phyloP scores from a whole-genome alignment of 2,113 vertebrate species.

The Calypte anna region DNA sequence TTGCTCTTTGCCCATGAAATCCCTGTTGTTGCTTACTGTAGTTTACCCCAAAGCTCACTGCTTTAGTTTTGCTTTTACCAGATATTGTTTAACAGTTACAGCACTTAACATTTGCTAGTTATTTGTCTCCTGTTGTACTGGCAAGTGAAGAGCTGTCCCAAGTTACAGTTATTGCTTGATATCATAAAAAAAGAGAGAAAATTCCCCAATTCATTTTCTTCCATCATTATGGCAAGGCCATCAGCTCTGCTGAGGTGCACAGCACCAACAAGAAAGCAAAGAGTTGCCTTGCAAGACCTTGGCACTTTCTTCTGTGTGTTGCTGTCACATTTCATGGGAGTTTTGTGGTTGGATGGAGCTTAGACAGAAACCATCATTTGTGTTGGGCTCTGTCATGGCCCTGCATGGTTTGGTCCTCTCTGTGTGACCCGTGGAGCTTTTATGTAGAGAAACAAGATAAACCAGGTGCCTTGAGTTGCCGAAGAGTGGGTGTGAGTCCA shows the following conservation, averaged over 20 bases:
- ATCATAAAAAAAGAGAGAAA: background rate
- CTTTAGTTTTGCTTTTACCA: background rate
- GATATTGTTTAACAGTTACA: background rate
- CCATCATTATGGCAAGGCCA: slow-evolving; percentile 20
- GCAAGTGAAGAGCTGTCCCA: background rate
- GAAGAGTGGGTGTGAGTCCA: too few species aligned
- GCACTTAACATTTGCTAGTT: background rate
- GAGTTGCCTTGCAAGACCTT: background rate
- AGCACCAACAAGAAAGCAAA: slow-evolving; percentile 6
- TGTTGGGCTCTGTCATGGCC: background rate
- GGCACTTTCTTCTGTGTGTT: background rate
- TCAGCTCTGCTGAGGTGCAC: background rate
- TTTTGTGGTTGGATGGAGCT: background rate
- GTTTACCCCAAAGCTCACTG: background rate
- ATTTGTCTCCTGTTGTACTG: background rate
- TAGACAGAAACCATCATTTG: background rate
- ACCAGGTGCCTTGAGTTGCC: too few species aligned
- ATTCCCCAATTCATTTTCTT: background rate
- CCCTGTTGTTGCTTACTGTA: background rate
- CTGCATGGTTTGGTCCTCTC: background rate
- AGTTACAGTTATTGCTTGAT: background rate
- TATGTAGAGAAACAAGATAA: too few species aligned
- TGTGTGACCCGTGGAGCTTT: background rate
- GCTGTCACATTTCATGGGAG: background rate
- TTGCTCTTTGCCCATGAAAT: background rate